Evolutionary conservation across 2,888 invertebrate genomes (phyloP), one percentile per base, ranked within the genome.

Genomic region (Eulithis prunata): DNA sequence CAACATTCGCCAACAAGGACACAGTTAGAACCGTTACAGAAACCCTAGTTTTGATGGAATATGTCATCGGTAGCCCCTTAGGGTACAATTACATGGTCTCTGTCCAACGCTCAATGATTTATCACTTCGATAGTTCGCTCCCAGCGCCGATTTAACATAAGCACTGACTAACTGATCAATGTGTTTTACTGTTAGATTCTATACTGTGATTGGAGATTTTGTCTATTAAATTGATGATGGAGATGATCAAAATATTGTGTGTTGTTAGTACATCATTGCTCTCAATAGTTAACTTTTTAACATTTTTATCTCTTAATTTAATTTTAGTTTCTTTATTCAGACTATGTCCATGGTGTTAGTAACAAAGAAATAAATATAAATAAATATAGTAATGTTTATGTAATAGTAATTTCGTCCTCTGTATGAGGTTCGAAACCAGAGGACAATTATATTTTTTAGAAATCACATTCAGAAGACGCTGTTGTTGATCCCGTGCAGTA

Each of bases 81-180:
- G 87, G 91, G 83, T 76, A 75, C 87, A 90, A 90, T 91, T 91
- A 90, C 79, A 77, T 71, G 75, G 81, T 78, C 77, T 77, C 81
- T 81, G 81, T 82, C 81, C 78, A 77, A 74, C 78, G 76, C 69
- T 70, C 75, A 75, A 80, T 89, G 89, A 90, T 91, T 90, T 91
- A 90, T 81, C 76, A 77, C 72, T 76, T 57, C 79, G 86, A 89
- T 87, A 83, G 80, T 74, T 71, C 76, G 87, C 88, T 87, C 73
- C 73, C 69, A 84, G 88, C 85, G 71, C 68, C 74, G 76, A 76
- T 78, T 84, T 80, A 77, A 80, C 84, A 85, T 87, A 86, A 87
- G 83, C 83, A 68, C 68, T 64, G 58, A 57, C 67, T 41, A 54
- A 54, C 54, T 63, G 63, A 63, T 68, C 64, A 64, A 64, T 57